Evolutionary conservation across 2,797 vertebrate species (phyloP).

Genomic region (Anabacerthia variegaticeps): DNA sequence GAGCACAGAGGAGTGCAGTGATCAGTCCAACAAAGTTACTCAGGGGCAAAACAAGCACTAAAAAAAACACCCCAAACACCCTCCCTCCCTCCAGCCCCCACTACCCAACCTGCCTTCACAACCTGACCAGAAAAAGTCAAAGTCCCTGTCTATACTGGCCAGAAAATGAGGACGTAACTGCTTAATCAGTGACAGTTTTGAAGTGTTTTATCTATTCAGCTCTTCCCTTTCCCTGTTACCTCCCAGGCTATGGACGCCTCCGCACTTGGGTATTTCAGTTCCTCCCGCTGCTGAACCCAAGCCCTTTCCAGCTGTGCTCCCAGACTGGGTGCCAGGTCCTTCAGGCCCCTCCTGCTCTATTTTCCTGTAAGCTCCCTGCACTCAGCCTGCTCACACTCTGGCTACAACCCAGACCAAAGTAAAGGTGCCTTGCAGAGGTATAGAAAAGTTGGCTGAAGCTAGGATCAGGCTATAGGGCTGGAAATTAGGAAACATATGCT

Average conservation of each 20-base stretch:
- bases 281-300: background rate
- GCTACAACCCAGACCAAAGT: background rate
- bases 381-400: background rate
- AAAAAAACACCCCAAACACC: background rate
- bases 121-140: background rate
- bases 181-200: background rate
- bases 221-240: background rate
- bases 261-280: background rate
- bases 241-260: background rate
- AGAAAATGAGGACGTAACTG: background rate
- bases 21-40: background rate
- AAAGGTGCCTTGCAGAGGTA: constrained; percentile 30
- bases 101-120: background rate
- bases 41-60: background rate
- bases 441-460: background rate
- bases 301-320: constrained; percentile 36
- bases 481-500: background rate
- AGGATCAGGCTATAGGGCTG: background rate
- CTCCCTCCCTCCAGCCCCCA: background rate
- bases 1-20: background rate
- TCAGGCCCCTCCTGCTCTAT: background rate
- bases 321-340: constrained; percentile 10
- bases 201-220: background rate
- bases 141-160: background rate
- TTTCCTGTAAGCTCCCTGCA: background rate